Evolutionary conservation across 1,140 invertebrate genomes (phyloP), one percentile per base, ranked within the genome.

Genomic region (Drosophila yakuba): DNA sequence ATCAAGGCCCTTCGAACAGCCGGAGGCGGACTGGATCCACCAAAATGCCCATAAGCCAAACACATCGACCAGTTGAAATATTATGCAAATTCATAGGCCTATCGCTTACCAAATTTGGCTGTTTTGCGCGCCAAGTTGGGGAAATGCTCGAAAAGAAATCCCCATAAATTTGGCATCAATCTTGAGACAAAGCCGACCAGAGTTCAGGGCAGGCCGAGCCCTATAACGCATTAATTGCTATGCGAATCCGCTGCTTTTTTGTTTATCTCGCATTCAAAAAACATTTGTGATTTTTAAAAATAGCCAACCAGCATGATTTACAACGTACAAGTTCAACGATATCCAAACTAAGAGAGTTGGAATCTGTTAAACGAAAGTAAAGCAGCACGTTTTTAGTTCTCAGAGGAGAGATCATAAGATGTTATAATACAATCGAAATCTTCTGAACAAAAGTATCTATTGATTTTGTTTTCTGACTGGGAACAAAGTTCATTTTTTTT

Each of bases 51-150:
- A 71, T 41, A 71, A 50, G 20, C 36, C 2, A 35, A 17, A n/a
- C 51, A 20, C 7, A 32, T 32, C 32, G 32, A n/a, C 15, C 14
- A 15, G 14, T 20, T 36, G 1, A 47, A 48, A 48, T 41, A 28
- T 39, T 71, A 71, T 71, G 64, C 68, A 71, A 71, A 71, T 58
- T 58, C 2, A 7, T 71, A 71, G 68, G 68, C 68, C 66, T 58
- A 43, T 0, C 10, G 8, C 25, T 10, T 0, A 28, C 43, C 51
- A 41, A 56, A 51, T 48, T 35, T n/a, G 14, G 41, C 8, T 48
- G 15, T 25, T 71, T 71, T 25, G 14, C 55, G 43, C 11, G 36
- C 50, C 67, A 25, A 69, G 57, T 48, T 57, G 12, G 44, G 43
- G 36, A 68, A 71, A 56, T 32, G 41, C 14, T 44, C 10, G 3